These are phyloP conservation scores for Leucania comma DNA, from an alignment of 2,888 invertebrate genomes.

Conservation along the genomic window DNA sequence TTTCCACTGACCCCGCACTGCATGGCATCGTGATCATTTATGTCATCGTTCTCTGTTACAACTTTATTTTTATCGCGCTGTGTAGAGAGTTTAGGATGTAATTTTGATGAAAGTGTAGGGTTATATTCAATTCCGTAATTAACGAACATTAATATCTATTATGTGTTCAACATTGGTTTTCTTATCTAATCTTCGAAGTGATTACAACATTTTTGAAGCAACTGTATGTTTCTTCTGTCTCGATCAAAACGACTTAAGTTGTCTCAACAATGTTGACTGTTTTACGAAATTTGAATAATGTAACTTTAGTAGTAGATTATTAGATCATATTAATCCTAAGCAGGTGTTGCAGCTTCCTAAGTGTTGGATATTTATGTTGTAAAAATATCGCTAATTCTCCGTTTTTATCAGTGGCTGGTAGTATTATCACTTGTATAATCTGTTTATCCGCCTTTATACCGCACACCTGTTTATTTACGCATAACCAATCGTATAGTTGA, in stretches of 20 bases:
- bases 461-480: constrained; percentile 48
- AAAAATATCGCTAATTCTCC: constrained; percentile 26
- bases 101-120: background rate
- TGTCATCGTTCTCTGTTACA: constrained; percentile 63
- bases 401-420: constrained; percentile 28
- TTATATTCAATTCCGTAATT: background rate
- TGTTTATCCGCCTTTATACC: constrained; percentile 40
- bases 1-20: constrained; percentile 72
- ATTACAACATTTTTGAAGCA: constrained; percentile 16
- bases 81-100: constrained; percentile 11
- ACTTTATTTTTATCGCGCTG: constrained; percentile 41
- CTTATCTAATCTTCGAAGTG: constrained; percentile 52
- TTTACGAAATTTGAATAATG: constrained; percentile 10
- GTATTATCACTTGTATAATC: constrained; percentile 48
- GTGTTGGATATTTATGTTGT: constrained; percentile 10
- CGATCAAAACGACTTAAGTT: constrained; percentile 14
- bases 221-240: constrained; percentile 21
- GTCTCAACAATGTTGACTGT: constrained; percentile 32
- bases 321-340: background rate
- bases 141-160: constrained; percentile 2
- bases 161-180: constrained; percentile 15
- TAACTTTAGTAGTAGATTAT: constrained; percentile 6
- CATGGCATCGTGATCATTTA: constrained; percentile 72
- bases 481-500: constrained; percentile 17
- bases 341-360: constrained; percentile 1